Evolutionary conservation across 2,113 vertebrate species (phyloP).

Genomic region (Verasper variegatus): DNA sequence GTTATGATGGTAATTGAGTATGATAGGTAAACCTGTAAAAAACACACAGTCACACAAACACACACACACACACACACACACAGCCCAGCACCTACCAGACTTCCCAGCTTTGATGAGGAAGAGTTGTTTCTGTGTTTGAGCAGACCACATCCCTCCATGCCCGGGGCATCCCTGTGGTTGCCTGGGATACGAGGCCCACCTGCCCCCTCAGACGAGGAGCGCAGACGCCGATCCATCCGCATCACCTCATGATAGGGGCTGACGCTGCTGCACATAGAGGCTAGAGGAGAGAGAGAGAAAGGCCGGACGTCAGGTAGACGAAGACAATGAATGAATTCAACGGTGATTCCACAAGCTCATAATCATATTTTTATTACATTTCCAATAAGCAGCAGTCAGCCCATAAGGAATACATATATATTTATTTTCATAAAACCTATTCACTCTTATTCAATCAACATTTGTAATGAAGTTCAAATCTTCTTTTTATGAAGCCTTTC

Average conservation of each 20-base stretch:
- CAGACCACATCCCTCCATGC: constrained; percentile 84
- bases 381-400: constrained; percentile 6
- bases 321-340: constrained; percentile 1
- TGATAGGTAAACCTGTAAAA: no score
- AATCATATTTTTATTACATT: constrained; percentile 8
- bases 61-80: not conserved
- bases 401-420: not conserved
- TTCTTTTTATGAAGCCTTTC: constrained; percentile 14
- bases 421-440: constrained; percentile 30
- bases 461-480: constrained; percentile 15
- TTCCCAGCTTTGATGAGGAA: constrained; percentile 96
- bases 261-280: constrained; percentile 80
- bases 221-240: constrained; percentile 89
- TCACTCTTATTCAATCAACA: constrained; percentile 16
- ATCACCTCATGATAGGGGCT: constrained; percentile 92
- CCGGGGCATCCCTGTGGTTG: constrained; percentile 87
- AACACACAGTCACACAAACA: not conserved
- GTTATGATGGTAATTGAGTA: no score
- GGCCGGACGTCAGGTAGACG: constrained; percentile 3
- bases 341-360: constrained; percentile 5
- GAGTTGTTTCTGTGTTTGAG: constrained; percentile 90
- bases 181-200: constrained; percentile 89
- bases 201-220: constrained; percentile 96
- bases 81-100: constrained; percentile 87
- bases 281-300: constrained; percentile 49